Conservation (phyloP, 2,888 invertebrate species). For the Stenolophus ochropezus region DNA sequence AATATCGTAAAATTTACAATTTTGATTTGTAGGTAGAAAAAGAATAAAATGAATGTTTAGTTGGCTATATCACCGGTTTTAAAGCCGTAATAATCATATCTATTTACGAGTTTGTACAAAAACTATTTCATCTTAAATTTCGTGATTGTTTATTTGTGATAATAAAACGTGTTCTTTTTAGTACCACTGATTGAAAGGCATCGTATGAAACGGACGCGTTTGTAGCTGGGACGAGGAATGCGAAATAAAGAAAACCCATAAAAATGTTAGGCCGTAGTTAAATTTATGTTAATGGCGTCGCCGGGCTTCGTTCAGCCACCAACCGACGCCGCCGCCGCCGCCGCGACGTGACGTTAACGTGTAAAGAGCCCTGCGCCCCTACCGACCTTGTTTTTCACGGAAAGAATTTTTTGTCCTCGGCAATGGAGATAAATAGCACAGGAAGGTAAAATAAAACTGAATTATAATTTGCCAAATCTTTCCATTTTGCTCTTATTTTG, state of each 20-base stretch:
- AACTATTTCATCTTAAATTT: not conserved
- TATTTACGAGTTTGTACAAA: not conserved
- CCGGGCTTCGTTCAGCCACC: constrained; percentile 66
- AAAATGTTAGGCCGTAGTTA: constrained; percentile 67
- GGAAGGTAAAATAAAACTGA: constrained; percentile 6
- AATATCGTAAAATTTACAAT: too few species aligned
- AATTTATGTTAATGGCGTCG: constrained; percentile 69
- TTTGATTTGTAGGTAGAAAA: too few species aligned
- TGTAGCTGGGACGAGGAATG: constrained; percentile 23
- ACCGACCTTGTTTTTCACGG: not conserved
- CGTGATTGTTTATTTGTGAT: constrained; percentile 8
- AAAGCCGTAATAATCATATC: not conserved
- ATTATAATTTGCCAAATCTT: not conserved
- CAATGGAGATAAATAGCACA: constrained; percentile 25
- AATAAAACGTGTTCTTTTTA: constrained; percentile 45
- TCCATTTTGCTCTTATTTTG: not conserved
- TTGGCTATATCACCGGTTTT: not conserved
- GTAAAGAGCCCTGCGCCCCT: constrained; percentile 8
- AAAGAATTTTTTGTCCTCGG: constrained; percentile 1
- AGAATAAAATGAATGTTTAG: too few species aligned
- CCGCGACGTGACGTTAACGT: constrained; percentile 15
- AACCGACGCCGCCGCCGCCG: not conserved
- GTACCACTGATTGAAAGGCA: constrained; percentile 51
- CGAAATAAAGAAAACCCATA: constrained; percentile 68
- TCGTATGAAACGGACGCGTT: constrained; percentile 20